Evolutionary conservation across 37 sponge, comb jelly and placozoan species (phyloP).

Genomic region (Dysidea cf. avara): DNA sequence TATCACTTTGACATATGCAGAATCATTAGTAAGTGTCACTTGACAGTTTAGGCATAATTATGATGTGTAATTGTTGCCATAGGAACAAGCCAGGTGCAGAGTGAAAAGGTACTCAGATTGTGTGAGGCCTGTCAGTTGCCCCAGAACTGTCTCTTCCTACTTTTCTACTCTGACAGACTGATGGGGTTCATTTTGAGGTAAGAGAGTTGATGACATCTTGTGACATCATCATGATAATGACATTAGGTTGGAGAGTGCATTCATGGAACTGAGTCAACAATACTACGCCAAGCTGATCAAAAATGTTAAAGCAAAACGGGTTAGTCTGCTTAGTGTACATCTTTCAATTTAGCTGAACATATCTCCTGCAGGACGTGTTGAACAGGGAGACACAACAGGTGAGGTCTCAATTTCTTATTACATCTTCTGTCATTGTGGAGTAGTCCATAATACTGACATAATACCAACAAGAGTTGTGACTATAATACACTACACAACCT

Average conservation of each 20-base stretch:
- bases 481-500: too few species aligned
- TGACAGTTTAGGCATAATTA: too few species aligned
- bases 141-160: conserved; percentile 60
- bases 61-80: too few species aligned
- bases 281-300: conserved; percentile 81
- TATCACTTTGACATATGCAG: too few species aligned
- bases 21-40: too few species aligned
- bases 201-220: background rate
- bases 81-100: conserved; percentile 4
- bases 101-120: conserved; percentile 58
- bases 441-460: too few species aligned
- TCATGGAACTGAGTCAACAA: conserved; percentile 56
- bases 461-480: too few species aligned
- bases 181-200: conserved; percentile 57
- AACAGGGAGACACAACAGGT: conserved; percentile 16
- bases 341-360: background rate
- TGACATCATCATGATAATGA: background rate
- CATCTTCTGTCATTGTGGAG: too few species aligned
- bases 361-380: conserved; percentile 35
- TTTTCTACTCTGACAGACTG: conserved; percentile 61
- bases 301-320: conserved; percentile 70
- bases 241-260: conserved; percentile 71
- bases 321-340: background rate
- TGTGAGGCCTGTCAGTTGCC: conserved; percentile 68
- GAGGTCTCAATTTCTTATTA: too few species aligned